Evolutionary conservation across 2,113 vertebrate genomes (phyloP).

Genomic region (Tor tambroides): DNA sequence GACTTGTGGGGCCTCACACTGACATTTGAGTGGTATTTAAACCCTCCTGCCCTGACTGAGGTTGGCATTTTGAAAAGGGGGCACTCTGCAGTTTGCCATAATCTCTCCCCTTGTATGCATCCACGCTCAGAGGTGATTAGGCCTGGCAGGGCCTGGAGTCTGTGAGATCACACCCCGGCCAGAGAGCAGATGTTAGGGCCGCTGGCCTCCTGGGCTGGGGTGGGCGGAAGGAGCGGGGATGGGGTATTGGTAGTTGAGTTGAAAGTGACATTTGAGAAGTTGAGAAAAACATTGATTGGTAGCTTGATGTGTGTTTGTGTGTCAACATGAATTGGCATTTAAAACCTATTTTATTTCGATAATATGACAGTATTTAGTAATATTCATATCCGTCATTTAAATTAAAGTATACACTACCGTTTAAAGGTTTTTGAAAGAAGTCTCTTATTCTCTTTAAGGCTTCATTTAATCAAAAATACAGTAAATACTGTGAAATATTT

Average conservation of each 20-base stretch:
- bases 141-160: slow-evolving; percentile 42
- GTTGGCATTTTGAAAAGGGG: slow-evolving; percentile 76
- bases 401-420: not conserved
- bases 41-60: slow-evolving; percentile 69
- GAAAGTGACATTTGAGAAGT: not conserved
- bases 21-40: slow-evolving; percentile 81
- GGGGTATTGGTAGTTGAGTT: not conserved
- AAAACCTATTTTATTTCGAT: not conserved
- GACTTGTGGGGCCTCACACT: slow-evolving; percentile 74
- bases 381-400: not conserved
- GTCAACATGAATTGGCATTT: not conserved
- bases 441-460: not conserved
- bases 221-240: not conserved
- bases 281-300: not conserved
- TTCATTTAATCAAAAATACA: no score
- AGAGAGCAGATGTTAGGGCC: slow-evolving; percentile 46
- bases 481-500: no score
- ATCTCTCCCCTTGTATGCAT: slow-evolving; percentile 56
- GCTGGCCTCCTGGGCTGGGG: not conserved
- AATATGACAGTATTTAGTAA: not conserved
- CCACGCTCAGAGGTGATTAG: slow-evolving; percentile 58
- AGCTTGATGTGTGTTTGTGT: not conserved
- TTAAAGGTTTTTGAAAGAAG: not conserved
- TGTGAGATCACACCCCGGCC: slow-evolving; percentile 51
- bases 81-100: slow-evolving; percentile 55